Conservation (phyloP, 2,113 vertebrate genomes). For the Synchiropus splendidus region DNA sequence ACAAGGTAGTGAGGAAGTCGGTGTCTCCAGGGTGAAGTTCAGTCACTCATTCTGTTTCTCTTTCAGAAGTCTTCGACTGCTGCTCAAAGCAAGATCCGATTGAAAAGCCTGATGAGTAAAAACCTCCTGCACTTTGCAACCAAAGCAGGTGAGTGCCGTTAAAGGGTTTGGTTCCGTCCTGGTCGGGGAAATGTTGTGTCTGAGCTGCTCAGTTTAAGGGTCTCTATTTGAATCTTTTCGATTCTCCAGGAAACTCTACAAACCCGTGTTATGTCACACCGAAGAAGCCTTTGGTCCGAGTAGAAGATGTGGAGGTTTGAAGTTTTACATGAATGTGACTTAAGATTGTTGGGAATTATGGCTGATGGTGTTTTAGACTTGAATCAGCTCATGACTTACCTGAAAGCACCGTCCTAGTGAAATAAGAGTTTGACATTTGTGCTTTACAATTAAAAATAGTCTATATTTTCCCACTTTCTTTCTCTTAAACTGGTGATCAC, state of each 20-base stretch:
- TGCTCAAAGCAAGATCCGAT: constrained; percentile 60
- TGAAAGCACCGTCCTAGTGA: too few relatives aligned
- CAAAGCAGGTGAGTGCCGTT: constrained; percentile 71
- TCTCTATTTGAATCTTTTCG: too few relatives aligned
- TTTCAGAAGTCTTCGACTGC: constrained; percentile 34
- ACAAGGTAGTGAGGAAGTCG: constrained; percentile 58
- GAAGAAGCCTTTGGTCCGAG: constrained; percentile 8
- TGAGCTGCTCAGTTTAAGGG: too few relatives aligned
- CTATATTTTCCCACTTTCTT: too few relatives aligned
- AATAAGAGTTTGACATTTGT: too few relatives aligned
- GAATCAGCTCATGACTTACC: too few relatives aligned
- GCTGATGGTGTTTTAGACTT: too few relatives aligned
- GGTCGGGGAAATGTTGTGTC: too few relatives aligned
- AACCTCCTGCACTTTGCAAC: constrained; percentile 64
- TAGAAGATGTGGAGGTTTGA: constrained; percentile 33
- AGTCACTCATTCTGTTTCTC: neutral
- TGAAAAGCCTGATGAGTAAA: constrained; percentile 81
- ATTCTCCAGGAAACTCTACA: constrained; percentile 1
- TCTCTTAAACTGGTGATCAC: too few relatives aligned
- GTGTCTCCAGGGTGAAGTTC: neutral
- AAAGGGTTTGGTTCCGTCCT: too few relatives aligned
- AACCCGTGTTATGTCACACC: constrained; percentile 26
- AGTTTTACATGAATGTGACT: neutral
- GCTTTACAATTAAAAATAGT: too few relatives aligned
- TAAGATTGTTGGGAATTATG: too few relatives aligned